Evolutionary conservation across 2,113 vertebrate species (phyloP).

Genomic region (Cathartes aura): DNA sequence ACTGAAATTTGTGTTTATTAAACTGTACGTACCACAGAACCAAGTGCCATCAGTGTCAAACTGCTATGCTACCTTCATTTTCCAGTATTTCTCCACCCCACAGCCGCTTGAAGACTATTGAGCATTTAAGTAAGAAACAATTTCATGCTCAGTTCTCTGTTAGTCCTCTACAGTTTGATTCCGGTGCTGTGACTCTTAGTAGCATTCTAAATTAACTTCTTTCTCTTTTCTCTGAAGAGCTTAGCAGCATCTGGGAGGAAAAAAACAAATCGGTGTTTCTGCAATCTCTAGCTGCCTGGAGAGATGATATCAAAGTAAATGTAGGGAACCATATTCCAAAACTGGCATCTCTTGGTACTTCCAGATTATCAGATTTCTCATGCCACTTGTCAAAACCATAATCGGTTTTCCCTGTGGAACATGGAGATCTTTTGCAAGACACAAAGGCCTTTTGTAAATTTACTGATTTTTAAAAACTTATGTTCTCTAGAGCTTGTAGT

Average conservation of each 20-base stretch:
- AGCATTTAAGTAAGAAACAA: background rate
- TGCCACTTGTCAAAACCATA: conserved; percentile 46
- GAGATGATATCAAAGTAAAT: conserved; percentile 53
- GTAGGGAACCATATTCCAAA: conserved; percentile 42
- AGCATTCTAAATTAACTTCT: conserved; percentile 57
- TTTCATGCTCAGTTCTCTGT: background rate
- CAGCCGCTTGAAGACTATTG: background rate
- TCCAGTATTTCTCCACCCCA: background rate
- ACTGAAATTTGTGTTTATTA: background rate
- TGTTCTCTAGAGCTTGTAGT: background rate
- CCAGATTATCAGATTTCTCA: conserved; percentile 59
- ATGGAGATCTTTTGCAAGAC: conserved; percentile 34
- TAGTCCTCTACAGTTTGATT: conserved; percentile 7
- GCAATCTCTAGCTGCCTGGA: conserved; percentile 59
- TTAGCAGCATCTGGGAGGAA: conserved; percentile 48
- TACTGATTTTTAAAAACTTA: background rate
- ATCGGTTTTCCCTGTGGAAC: conserved; percentile 52
- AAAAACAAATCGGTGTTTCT: conserved; percentile 11
- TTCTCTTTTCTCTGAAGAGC: conserved; percentile 67
- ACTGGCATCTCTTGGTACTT: conserved; percentile 53
- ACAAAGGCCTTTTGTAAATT: background rate
- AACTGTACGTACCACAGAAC: fast-evolving
- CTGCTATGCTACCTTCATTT: background rate
- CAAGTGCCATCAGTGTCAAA: background rate
- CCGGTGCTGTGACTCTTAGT: conserved; percentile 37